These are phyloP conservation scores for Gymnobelideus leadbeateri DNA, from an alignment of 2,113 vertebrate species.

Conservation along the genomic window DNA sequence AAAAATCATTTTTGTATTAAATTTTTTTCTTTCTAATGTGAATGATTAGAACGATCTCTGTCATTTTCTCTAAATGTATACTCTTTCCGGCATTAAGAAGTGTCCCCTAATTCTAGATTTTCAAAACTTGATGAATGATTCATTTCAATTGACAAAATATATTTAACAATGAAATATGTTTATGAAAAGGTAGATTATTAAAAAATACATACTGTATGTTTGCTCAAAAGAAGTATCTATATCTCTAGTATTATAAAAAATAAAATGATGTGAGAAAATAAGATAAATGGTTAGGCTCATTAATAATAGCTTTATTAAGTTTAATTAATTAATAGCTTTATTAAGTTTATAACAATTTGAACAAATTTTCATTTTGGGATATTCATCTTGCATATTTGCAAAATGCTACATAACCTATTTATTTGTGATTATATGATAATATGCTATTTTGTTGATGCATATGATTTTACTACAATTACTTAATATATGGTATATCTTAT, in stretches of 20 bases:
- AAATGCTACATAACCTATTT: neutral
- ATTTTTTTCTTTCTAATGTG: neutral
- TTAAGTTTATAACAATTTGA: slow-evolving; percentile 30
- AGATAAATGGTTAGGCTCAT: neutral
- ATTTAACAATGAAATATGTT: too few relatives aligned
- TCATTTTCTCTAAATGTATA: too few relatives aligned
- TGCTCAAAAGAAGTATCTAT: too few relatives aligned
- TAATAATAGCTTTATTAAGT: too few relatives aligned
- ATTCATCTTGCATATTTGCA: slow-evolving; percentile 15
- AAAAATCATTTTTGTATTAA: neutral
- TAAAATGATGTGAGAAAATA: neutral
- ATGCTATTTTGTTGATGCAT: neutral
- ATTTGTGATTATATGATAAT: neutral
- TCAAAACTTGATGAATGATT: too few relatives aligned
- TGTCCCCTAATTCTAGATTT: too few relatives aligned
- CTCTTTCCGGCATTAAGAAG: too few relatives aligned
- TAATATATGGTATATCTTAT: neutral
- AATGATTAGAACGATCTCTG: neutral
- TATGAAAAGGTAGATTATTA: too few relatives aligned
- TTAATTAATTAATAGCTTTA: slow-evolving; percentile 24
- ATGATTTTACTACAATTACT: slow-evolving; percentile 11
- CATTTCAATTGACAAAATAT: too few relatives aligned
- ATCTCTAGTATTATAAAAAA: too few relatives aligned
- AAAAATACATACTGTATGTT: too few relatives aligned
- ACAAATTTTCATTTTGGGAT: neutral